A percentile compares a stretch with the other conserved stretches of the same genome.
phyloP scores from a whole-genome alignment of 30 jellyfish, hydroid and myxozoan genomes.

The Morbakka virulenta region DNA sequence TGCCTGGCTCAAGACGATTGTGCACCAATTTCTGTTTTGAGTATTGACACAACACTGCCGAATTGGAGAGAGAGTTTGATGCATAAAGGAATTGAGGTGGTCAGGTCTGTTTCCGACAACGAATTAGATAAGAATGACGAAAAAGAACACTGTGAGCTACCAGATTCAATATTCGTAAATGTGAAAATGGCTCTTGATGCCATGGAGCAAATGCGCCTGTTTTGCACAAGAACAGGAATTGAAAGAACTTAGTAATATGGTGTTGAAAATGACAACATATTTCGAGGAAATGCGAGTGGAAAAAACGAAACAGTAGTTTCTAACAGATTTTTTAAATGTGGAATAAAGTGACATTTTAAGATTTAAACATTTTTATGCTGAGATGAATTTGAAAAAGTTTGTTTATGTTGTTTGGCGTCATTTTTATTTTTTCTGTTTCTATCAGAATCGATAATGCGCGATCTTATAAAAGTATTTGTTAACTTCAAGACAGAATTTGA shows the following conservation, averaged over 20 bases:
- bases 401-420: too few species aligned
- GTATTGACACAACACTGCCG: background rate
- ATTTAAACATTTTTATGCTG: too few species aligned
- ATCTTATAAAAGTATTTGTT: too few species aligned
- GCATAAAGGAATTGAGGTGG: slow-evolving; percentile 21
- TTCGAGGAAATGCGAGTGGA: too few species aligned
- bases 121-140: slow-evolving; percentile 12
- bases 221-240: slow-evolving; percentile 17
- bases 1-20: slow-evolving; percentile 1
- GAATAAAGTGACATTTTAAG: too few species aligned
- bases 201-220: slow-evolving; percentile 32
- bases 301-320: too few species aligned
- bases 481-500: too few species aligned
- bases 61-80: background rate
- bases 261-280: too few species aligned
- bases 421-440: too few species aligned
- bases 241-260: background rate
- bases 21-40: slow-evolving; percentile 17
- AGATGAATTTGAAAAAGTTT: too few species aligned
- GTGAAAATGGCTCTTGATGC: background rate
- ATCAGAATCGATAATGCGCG: too few species aligned
- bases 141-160: slow-evolving; percentile 1
- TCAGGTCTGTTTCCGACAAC: slow-evolving; percentile 2
- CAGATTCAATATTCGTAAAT: slow-evolving; percentile 6
- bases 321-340: too few species aligned